These are phyloP conservation scores for Oeneis ivallda DNA, from an alignment of 2,888 invertebrate genomes.

Conservation along the genomic window DNA sequence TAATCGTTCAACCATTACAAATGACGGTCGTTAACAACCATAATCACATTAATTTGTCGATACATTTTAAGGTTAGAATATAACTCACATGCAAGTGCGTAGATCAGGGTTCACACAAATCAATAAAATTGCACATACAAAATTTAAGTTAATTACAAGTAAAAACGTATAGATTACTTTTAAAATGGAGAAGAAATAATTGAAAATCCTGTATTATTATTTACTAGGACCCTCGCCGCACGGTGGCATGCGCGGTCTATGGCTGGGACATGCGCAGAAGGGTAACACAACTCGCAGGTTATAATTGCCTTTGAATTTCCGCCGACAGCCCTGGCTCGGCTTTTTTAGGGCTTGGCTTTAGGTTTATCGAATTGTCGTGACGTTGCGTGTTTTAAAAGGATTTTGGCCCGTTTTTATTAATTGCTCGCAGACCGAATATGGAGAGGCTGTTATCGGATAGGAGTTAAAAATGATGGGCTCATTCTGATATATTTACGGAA, in stretches of 20 bases:
- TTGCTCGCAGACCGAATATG: neutral
- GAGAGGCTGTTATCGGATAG: neutral
- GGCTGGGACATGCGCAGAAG: conserved; percentile 57
- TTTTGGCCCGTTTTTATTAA: conserved; percentile 11
- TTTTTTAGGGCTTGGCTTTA: conserved; percentile 61
- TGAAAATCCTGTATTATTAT: conserved; percentile 40
- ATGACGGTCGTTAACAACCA: neutral
- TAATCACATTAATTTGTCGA: neutral
- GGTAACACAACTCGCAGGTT: conserved; percentile 47
- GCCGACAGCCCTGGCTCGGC: conserved; percentile 55
- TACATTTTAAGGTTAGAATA: conserved; percentile 14
- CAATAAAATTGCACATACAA: neutral
- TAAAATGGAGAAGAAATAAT: conserved; percentile 30
- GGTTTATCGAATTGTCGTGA: conserved; percentile 33
- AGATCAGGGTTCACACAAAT: neutral
- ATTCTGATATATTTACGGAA: neutral
- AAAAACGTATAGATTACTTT: conserved; percentile 13
- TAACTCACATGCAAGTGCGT: neutral
- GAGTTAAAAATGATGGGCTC: neutral
- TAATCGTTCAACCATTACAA: conserved; percentile 6
- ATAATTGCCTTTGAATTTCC: conserved; percentile 73
- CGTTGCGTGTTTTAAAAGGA: conserved; percentile 9
- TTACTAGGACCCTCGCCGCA: conserved; percentile 48
- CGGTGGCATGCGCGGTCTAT: conserved; percentile 62
- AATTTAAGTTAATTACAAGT: neutral